These are phyloP conservation scores for Eulimnadia texana DNA, from an alignment of 1,140 invertebrate species.

Conservation along the genomic window DNA sequence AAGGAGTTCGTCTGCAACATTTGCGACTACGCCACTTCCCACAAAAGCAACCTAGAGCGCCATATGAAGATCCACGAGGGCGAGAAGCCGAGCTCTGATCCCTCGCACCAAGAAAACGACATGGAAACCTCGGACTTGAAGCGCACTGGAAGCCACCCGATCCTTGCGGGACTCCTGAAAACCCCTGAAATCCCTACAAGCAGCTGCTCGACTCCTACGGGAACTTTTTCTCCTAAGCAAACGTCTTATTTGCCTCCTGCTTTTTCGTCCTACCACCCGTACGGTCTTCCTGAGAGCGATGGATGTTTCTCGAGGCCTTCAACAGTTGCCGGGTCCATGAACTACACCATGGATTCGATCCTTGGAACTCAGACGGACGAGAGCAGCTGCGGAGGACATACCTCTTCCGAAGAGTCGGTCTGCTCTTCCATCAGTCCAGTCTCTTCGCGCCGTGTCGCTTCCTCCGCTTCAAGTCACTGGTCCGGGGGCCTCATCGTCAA, in stretches of 20 bases:
- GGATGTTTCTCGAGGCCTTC: background rate
- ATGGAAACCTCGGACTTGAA: no score
- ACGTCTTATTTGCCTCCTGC: no score
- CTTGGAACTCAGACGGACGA: background rate
- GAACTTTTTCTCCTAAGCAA: background rate
- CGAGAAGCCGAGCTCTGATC: background rate
- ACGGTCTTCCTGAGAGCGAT: background rate
- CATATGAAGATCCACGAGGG: slow-evolving; percentile 25
- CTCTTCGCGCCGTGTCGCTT: background rate
- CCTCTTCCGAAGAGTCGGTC: background rate
- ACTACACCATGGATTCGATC: background rate
- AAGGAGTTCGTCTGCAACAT: slow-evolving; percentile 32
- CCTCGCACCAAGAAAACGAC: background rate
- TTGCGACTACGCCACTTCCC: slow-evolving; percentile 35
- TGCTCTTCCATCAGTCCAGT: background rate
- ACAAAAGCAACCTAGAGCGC: slow-evolving; percentile 36
- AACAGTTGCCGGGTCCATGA: background rate
- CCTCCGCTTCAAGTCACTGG: background rate
- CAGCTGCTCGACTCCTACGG: background rate
- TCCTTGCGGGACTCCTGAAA: background rate
- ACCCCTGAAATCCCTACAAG: background rate
- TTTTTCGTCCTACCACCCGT: background rate
- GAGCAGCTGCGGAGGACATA: background rate
- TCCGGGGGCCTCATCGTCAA: background rate
- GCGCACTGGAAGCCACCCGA: background rate